Percentiles rank a stretch among this genome's conserved stretches.
Conservation (phyloP, 1,140 invertebrate genomes). For the Drosophila lacteicornis region DNA sequence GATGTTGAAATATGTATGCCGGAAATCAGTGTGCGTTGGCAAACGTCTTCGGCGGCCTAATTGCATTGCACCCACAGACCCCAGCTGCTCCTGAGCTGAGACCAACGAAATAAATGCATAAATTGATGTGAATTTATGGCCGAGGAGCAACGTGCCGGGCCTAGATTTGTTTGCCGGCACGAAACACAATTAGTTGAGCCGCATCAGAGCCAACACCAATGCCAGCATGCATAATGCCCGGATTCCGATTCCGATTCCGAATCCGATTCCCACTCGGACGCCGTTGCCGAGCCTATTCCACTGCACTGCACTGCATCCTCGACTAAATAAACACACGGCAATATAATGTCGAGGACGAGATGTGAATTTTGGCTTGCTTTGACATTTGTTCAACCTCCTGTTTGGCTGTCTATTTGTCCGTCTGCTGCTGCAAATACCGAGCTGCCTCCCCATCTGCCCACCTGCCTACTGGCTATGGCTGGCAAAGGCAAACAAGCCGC, state of each 20-base stretch:
- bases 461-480: neutral
- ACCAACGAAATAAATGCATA: constrained; percentile 57
- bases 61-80: constrained; percentile 56
- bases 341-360: constrained; percentile 63
- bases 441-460: neutral
- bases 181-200: constrained; percentile 77
- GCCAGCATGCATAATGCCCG: constrained; percentile 43
- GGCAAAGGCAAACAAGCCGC: constrained; percentile 25
- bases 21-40: constrained; percentile 42
- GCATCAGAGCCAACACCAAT: constrained; percentile 69
- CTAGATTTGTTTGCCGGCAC: constrained; percentile 40
- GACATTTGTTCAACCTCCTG: constrained; percentile 75
- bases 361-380: constrained; percentile 65
- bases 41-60: constrained; percentile 53
- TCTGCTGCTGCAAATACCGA: neutral
- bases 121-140: constrained; percentile 72
- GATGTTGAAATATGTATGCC: constrained; percentile 41
- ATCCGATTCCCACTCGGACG: constrained; percentile 25
- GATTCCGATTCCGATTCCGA: neutral
- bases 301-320: constrained; percentile 30
- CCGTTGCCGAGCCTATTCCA: constrained; percentile 11
- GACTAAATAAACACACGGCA: constrained; percentile 62
- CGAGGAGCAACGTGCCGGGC: constrained; percentile 24
- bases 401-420: constrained; percentile 18
- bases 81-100: constrained; percentile 35